Conservation (phyloP, 2,797 vertebrate genomes). For the Neosalanx taihuensis region DNA sequence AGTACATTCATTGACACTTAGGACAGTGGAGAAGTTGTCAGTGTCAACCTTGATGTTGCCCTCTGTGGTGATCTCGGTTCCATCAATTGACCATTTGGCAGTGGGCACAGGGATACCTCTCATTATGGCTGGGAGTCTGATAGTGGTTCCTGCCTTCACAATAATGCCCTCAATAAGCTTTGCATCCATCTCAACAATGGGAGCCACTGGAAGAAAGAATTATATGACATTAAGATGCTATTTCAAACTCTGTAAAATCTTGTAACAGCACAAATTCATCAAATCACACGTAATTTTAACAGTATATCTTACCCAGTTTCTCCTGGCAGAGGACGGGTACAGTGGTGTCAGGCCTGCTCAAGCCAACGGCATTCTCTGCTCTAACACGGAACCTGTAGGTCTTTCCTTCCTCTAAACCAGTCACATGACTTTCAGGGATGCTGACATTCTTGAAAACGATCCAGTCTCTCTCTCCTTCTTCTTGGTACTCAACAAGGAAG, state of each 20-base stretch:
- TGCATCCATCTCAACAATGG: slow-evolving; percentile 89
- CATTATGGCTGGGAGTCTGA: slow-evolving; percentile 94
- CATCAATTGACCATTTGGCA: slow-evolving; percentile 91
- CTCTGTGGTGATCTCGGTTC: slow-evolving; percentile 83
- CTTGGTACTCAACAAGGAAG: slow-evolving; percentile 97
- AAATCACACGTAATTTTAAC: neutral
- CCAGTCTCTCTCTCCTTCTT: slow-evolving; percentile 91
- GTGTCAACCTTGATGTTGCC: slow-evolving; percentile 91
- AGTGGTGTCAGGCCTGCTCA: slow-evolving; percentile 95
- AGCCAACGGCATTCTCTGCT: slow-evolving; percentile 92
- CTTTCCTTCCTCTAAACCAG: slow-evolving; percentile 92
- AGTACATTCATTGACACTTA: slow-evolving; percentile 90
- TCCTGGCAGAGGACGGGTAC: slow-evolving; percentile 97
- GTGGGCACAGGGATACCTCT: slow-evolving; percentile 91
- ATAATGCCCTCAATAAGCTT: slow-evolving; percentile 95
- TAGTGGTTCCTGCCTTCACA: slow-evolving; percentile 95
- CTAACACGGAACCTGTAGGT: slow-evolving; percentile 95
- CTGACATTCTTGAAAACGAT: slow-evolving; percentile 92
- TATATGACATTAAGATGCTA: neutral
- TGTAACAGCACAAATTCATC: neutral
- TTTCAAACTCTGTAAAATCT: neutral
- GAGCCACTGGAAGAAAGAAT: slow-evolving; percentile 79
- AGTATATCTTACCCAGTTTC: slow-evolving; percentile 83
- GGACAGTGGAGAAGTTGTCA: slow-evolving; percentile 88
- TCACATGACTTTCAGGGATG: slow-evolving; percentile 91